A percentile compares a stretch with the other conserved stretches of the same genome.
These are phyloP conservation scores for Kryptopterus vitreolus DNA, from an alignment of 2,797 vertebrate genomes.

Conservation along the genomic window DNA sequence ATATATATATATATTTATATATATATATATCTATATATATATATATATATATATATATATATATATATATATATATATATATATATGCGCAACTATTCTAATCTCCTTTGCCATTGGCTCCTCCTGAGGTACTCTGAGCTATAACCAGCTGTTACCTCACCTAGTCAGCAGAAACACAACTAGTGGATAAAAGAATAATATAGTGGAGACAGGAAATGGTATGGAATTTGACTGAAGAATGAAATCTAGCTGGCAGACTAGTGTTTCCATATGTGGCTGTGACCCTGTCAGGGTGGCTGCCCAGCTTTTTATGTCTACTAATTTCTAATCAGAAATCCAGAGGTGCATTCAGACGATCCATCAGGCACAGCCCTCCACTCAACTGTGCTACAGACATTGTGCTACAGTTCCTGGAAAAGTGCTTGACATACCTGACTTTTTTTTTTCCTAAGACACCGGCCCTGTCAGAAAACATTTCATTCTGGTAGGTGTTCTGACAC, in stretches of 20 bases:
- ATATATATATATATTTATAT: too few species aligned
- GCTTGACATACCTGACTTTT: constrained; percentile 53
- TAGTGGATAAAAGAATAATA: constrained; percentile 34
- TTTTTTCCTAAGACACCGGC: constrained; percentile 32
- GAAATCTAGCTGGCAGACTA: constrained; percentile 30
- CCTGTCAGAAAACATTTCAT: constrained; percentile 40
- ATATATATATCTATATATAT: too few species aligned
- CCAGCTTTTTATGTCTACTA: constrained; percentile 37
- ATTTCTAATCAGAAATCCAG: constrained; percentile 30
- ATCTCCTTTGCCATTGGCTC: not conserved
- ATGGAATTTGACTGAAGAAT: constrained; percentile 49
- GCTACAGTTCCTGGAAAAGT: constrained; percentile 48
- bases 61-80: too few species aligned
- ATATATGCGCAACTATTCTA: constrained; percentile 14
- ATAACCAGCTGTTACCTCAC: not conserved
- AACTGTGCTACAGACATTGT: constrained; percentile 31
- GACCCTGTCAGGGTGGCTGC: constrained; percentile 32
- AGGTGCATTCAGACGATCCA: constrained; percentile 42
- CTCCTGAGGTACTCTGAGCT: constrained; percentile 30
- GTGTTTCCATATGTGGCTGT: constrained; percentile 54
- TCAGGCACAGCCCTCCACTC: constrained; percentile 42
- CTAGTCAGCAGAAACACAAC: constrained; percentile 31
- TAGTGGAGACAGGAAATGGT: constrained; percentile 29
- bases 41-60: too few species aligned
- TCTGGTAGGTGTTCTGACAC: constrained; percentile 46